Conservation (phyloP, 2,113 vertebrate genomes). For the Bothrops jararaca region DNA sequence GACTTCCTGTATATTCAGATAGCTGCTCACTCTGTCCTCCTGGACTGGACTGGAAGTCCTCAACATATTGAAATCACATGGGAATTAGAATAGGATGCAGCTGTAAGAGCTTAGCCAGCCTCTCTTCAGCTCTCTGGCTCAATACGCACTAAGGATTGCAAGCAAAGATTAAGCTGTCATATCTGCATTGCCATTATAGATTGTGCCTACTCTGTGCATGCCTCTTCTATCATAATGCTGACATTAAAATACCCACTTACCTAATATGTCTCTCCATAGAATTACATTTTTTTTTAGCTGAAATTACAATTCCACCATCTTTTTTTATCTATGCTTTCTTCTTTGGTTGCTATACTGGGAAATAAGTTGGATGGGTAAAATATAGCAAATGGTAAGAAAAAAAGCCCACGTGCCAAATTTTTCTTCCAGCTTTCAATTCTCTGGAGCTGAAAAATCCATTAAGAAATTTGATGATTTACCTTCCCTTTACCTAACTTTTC, state of each 20-base stretch:
- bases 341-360: conserved; percentile 9
- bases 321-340: background rate
- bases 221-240: background rate
- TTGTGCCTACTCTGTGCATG: background rate
- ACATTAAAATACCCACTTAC: background rate
- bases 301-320: background rate
- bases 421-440: conserved; percentile 21
- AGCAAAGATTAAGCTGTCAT: no score
- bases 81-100: background rate
- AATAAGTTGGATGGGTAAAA: background rate
- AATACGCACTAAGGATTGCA: background rate
- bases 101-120: background rate
- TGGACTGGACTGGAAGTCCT: no score
- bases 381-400: conserved; percentile 13
- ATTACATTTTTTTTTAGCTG: background rate
- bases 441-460: conserved; percentile 33
- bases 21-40: background rate
- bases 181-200: background rate
- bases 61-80: background rate
- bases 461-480: conserved; percentile 37
- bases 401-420: conserved; percentile 3
- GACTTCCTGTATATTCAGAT: background rate
- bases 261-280: background rate
- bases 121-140: background rate
- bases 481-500: conserved; percentile 18